Base-by-base conservation (phyloP, 2,888 invertebrate species). In the Liodrosophila aerea region DNA sequence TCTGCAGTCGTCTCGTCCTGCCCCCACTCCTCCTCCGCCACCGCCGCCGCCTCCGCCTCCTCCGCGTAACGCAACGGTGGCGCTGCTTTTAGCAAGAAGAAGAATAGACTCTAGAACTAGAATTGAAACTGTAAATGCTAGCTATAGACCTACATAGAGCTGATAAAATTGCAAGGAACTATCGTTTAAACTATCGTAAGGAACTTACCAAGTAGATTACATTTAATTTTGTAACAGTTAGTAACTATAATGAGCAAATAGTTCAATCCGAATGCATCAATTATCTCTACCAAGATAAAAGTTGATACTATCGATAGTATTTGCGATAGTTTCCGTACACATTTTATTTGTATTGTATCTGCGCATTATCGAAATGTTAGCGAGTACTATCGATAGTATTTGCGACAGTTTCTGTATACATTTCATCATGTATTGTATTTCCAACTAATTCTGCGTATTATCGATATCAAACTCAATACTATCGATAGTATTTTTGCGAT, bases 61-160 rank as follows among this genome's bases (percentile, higher is more conserved):
- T 33, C n/a, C 5, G 31, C 31, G 31, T 33, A n/a, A 11, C 31
- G 31, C 11, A 33, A 37, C 52, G 66, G 70, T 58, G 65, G 59
- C 66, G 65, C 66, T 57, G 77, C 77, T 77, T 67, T 75, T 73
- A 77, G 73, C 73, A n/a, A n/a, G n/a, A n/a, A n/a, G n/a, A n/a
- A 22, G 22, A 22, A 22, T 41, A 41, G 40, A 41, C 40, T n/a
- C n/a, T 50, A 33, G 64, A 62, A 71, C 78, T 64, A 70, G 64
- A 67, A 58, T 67, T 70, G 54, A 54, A 74, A 64, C 61, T 80
- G 61, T 76, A 74, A 60, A 65, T 71, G 75, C 77, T 77, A 77
- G 75, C 69, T 81, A 72, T 74, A 77, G 77, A 69, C 69, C 72
- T 71, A 27, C 22, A 22, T 22, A 2, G 53, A 61, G 22, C 22